Base-by-base conservation (phyloP, 2,113 vertebrate species). In the Chlorodrepanis virens region DNA sequence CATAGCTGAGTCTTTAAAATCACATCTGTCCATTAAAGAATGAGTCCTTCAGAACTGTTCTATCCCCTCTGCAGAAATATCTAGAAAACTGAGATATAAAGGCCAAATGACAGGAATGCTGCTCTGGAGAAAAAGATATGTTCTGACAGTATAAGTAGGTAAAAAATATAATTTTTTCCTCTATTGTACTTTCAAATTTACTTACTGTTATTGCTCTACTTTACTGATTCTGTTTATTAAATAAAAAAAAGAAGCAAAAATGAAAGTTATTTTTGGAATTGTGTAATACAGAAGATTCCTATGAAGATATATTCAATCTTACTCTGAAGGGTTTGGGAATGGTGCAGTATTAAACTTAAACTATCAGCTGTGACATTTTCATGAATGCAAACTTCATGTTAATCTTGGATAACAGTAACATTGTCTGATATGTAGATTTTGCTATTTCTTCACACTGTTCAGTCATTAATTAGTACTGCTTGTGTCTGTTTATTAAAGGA, bases 361-460 rank as follows among this genome's bases (percentile, higher is more conserved):
- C 31, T 63, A 28, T 31, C 15, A 78, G 2, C 27, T 37, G 9
- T 70, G 81, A 75, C 13, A 35, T 8, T 80, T 81, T 47, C 19
- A 77, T 25, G 22, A 27, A 49, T 64, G 33, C 5, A 85, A 77
- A 56, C 33, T 45, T 67, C 5, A 1, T 52, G 9, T 35, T 86
- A 56, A 61, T 54, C 29, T 76, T 80, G 21, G 13, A 20, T 69
- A 77, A 68, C 9, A 67, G 20, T 33, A 35, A 33, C 29, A 31
- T 2, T 72, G 15, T 59, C 49, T 75, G n/a, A 75, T 78, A n/a
- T 19, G 11, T 18, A 83, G 25, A 18, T 50, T 68, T 74, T 82
- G 10, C 8, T 78, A 7, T 57, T 65, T 86, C 19, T 17, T 74
- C 22, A 22, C 8, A 61, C 5, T 0, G 0, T 42, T 1, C 5